Percentiles rank a stretch among this genome's conserved stretches.
phyloP scores from a whole-genome alignment of 2,888 invertebrate species.

The Cremastinae sp. region DNA sequence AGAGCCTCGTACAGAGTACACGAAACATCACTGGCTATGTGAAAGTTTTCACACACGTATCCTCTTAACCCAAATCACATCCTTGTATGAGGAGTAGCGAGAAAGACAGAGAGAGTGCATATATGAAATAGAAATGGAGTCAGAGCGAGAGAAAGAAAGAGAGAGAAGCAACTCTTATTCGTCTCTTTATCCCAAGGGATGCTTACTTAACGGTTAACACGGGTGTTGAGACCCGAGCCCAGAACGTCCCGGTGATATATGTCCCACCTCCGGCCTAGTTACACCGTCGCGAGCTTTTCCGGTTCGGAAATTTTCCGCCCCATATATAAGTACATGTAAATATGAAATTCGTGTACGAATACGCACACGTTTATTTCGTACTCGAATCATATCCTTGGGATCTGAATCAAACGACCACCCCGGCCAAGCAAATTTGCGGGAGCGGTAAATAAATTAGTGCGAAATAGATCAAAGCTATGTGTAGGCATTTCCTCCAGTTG shows the following conservation, averaged over 20 bases:
- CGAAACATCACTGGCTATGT: conserved; percentile 51
- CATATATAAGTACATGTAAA: neutral
- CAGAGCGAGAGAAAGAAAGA: neutral
- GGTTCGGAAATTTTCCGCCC: conserved; percentile 47
- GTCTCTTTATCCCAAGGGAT: conserved; percentile 66
- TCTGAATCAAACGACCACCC: no score
- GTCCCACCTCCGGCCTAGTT: conserved; percentile 43
- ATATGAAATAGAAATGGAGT: no score
- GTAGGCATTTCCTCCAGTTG: no score
- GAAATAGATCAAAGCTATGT: no score
- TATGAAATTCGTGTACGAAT: neutral
- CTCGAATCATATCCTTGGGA: neutral
- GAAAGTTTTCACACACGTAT: conserved; percentile 63
- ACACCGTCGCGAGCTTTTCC: conserved; percentile 34
- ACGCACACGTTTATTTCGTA: neutral
- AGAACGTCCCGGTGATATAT: conserved; percentile 51
- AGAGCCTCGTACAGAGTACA: conserved; percentile 33
- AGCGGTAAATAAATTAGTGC: no score
- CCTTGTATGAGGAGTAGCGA: conserved; percentile 12
- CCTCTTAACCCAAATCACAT: conserved; percentile 66
- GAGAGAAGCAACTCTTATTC: conserved; percentile 40
- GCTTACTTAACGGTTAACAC: conserved; percentile 71
- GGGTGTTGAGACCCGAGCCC: conserved; percentile 45
- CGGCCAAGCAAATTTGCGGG: no score
- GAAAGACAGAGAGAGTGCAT: no score